Conservation (phyloP, 2,113 vertebrate genomes). For the Podarcis muralis region DNA sequence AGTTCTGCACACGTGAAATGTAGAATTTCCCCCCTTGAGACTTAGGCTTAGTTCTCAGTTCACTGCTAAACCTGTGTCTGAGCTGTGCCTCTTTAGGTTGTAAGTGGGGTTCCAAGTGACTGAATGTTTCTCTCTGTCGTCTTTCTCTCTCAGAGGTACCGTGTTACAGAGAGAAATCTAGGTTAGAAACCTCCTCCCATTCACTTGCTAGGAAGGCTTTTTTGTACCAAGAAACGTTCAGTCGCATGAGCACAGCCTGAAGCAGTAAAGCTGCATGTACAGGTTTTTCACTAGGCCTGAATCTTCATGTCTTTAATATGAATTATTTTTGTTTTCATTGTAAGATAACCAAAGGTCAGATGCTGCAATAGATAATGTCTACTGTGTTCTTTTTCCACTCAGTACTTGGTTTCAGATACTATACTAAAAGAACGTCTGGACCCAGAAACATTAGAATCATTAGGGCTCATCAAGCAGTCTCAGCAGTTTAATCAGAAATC, state of each 20-base stretch:
- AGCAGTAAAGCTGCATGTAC: no score
- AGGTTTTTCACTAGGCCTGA: not conserved
- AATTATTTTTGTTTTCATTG: not conserved
- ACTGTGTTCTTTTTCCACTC: slow-evolving; percentile 54
- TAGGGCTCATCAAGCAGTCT: slow-evolving; percentile 97
- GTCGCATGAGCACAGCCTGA: not conserved
- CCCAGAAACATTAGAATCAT: slow-evolving; percentile 94
- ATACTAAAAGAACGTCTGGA: slow-evolving; percentile 96
- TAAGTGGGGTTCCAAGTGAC: not conserved
- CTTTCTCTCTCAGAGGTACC: not conserved
- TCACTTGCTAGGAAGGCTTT: not conserved
- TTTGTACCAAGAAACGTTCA: not conserved
- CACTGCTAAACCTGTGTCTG: not conserved
- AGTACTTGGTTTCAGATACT: slow-evolving; percentile 94
- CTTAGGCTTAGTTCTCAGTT: not conserved
- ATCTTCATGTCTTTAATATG: not conserved
- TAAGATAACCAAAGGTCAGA: slow-evolving; percentile 32
- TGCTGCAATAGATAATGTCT: not conserved
- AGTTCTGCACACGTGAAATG: not conserved
- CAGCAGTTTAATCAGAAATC: slow-evolving; percentile 99
- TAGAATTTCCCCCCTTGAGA: not conserved
- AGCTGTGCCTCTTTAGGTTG: not conserved
- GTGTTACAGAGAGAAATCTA: not conserved
- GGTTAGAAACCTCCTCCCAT: not conserved
- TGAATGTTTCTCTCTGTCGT: not conserved